phyloP scores from a whole-genome alignment of 2,797 vertebrate species.

The Sebastes steindachneri region DNA sequence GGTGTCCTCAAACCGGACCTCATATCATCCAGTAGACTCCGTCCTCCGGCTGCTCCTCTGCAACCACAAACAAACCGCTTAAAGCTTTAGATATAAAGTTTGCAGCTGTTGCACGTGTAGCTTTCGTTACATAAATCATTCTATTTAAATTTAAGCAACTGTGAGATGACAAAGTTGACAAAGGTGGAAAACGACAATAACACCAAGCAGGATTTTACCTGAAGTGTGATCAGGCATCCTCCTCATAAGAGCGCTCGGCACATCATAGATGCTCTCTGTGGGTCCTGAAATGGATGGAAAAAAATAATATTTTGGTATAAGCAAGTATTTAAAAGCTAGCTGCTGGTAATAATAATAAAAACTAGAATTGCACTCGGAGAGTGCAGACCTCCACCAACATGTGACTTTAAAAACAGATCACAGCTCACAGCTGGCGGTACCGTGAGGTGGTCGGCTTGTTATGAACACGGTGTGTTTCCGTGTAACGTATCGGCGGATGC shows the following conservation, averaged over 20 bases:
- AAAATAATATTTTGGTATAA: not conserved
- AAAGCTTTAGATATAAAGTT: not conserved
- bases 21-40: slow-evolving; percentile 53
- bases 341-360: fast-evolving
- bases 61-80: slow-evolving; percentile 22
- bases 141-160: not conserved
- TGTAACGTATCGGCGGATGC: too few species aligned
- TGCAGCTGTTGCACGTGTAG: not conserved
- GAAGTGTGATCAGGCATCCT: slow-evolving; percentile 4
- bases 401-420: too few species aligned
- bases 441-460: too few species aligned
- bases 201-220: slow-evolving; percentile 48
- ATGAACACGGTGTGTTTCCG: too few species aligned
- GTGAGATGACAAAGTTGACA: too few species aligned
- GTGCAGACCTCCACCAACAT: fast-evolving
- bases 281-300: slow-evolving; percentile 13
- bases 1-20: slow-evolving; percentile 32
- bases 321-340: not conserved
- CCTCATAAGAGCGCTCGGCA: slow-evolving; percentile 71
- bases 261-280: slow-evolving; percentile 77
- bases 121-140: not conserved
- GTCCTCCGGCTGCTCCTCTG: slow-evolving; percentile 55
- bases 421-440: too few species aligned
- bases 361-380: too few species aligned
- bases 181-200: too few species aligned